Evolutionary conservation across 2,888 invertebrate species (phyloP).

Genomic region (Tridacna crocea): DNA sequence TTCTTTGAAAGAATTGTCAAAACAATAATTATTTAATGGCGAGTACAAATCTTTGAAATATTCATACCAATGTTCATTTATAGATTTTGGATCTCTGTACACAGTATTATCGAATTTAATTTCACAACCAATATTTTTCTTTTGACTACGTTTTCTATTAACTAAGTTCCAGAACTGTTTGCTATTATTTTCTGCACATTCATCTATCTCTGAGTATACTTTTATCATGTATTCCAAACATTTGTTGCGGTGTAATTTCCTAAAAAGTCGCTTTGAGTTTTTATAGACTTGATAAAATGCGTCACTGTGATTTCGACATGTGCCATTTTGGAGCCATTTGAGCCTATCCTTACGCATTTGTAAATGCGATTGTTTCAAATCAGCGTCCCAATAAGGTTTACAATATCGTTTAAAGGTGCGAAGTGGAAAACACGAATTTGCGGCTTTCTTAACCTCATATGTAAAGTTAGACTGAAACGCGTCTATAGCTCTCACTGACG

Average conservation of each 20-base stretch:
- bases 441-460: not conserved
- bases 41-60: slow-evolving; percentile 2
- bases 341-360: not conserved
- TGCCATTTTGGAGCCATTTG: not conserved
- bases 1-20: not conserved
- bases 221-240: not conserved
- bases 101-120: not conserved
- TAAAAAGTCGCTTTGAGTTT: slow-evolving; percentile 3
- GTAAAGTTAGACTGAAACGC: not conserved
- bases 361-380: slow-evolving; percentile 1
- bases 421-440: not conserved
- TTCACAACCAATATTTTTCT: not conserved
- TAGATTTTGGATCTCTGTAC: slow-evolving; percentile 1
- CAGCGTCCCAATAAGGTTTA: slow-evolving; percentile 20
- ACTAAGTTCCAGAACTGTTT: slow-evolving; percentile 6
- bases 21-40: not conserved
- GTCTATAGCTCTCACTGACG: not conserved
- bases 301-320: not conserved
- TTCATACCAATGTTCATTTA: slow-evolving; percentile 4
- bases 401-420: not conserved
- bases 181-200: slow-evolving; percentile 5
- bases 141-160: not conserved
- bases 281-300: not conserved
- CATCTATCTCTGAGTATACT: not conserved
- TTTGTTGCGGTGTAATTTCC: slow-evolving; percentile 5